A percentile compares a stretch with the other conserved stretches of the same genome.
Conservation (phyloP, 2,797 vertebrate species). For the Onychomys arenicola region DNA sequence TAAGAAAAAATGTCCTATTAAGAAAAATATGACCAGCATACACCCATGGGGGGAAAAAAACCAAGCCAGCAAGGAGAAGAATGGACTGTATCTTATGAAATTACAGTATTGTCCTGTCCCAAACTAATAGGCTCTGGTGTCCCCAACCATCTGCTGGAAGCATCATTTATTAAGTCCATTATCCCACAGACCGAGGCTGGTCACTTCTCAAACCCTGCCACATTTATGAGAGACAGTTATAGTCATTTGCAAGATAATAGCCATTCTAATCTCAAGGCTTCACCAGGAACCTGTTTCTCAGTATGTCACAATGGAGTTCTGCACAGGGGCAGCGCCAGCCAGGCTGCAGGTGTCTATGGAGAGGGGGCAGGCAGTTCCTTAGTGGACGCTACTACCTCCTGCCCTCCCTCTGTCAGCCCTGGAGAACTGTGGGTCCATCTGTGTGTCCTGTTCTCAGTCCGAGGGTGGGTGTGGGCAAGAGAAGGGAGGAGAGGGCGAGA, state of each 20-base stretch:
- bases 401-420: no score
- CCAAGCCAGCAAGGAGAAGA: constrained; percentile 12
- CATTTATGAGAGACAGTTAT: constrained; percentile 59
- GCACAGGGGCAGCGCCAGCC: neutral
- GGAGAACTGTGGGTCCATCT: neutral
- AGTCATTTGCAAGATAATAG: constrained; percentile 80
- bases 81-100: neutral
- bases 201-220: neutral
- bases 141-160: neutral
- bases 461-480: accelerated
- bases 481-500: no score
- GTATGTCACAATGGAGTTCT: neutral
- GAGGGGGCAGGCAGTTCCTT: neutral
- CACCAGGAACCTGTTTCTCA: constrained; percentile 58
- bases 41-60: neutral
- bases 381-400: neutral
- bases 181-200: neutral
- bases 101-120: neutral
- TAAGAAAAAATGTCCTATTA: constrained; percentile 59
- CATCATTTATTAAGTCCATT: constrained; percentile 17
- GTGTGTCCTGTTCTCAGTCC: neutral
- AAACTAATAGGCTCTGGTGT: neutral
- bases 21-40: constrained; percentile 51
- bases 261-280: constrained; percentile 74
- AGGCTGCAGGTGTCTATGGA: neutral